Evolutionary conservation across 2,888 invertebrate species (phyloP), one percentile per base, ranked within the genome.

Genomic region (Tinea trinotella): DNA sequence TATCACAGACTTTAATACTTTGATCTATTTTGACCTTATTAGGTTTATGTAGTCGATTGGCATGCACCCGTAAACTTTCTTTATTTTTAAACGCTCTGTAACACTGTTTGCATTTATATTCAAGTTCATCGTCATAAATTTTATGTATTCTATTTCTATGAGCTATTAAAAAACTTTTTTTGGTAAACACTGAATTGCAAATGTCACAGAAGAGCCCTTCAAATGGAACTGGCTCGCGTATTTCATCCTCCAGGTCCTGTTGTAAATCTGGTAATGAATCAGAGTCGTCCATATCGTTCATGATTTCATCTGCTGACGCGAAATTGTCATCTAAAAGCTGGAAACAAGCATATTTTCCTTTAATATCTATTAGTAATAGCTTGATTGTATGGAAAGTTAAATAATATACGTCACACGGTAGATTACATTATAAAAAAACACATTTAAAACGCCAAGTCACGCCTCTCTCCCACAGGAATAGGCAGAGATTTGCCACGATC

Each of bases 141-240:
- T 80, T 75, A 55, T 85, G 85, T 55, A 77, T 74, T 7, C 82
- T 62, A 60, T 74, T 78, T 57, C 80, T 79, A 50, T 85, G 85
- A 66, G 75, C 74, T 15, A 67, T 59, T 17, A 84, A 57, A 0
- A 84, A 80, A 67, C 71, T 78, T 0, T 65, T 62, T 0, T 73
- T 68, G 60, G 76, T 73, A 59, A 85, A 85, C 56, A 82, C 74
- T 61, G 82, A 64, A 64, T 84, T 83, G 59, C 85, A 85, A 1
- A 83, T 64, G 63, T 81, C 76, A 59, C 84, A 84, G 24, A 76
- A 64, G 17, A n/a, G n/a, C n/a, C n/a, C n/a, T n/a, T n/a, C n/a
- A n/a, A n/a, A n/a, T n/a, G n/a, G n/a, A n/a, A n/a, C n/a, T n/a
- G n/a, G n/a, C n/a, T n/a, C n/a, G n/a, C n/a, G n/a, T n/a, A n/a